phyloP scores from a whole-genome alignment of 2,113 vertebrate species.

The Thryonomys swinderianus region DNA sequence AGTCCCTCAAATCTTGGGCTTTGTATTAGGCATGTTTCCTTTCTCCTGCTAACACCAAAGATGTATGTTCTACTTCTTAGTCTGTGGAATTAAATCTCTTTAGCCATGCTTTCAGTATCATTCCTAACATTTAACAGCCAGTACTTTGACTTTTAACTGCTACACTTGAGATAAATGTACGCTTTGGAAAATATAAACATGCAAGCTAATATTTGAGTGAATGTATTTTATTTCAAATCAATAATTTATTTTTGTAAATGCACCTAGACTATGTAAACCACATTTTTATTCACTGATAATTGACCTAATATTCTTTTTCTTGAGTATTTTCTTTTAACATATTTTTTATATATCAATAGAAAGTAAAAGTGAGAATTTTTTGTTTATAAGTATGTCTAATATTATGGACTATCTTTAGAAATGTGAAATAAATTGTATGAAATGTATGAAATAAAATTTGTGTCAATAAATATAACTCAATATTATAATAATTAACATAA shows the following conservation, averaged over 20 bases:
- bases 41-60: not conserved
- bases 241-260: not conserved
- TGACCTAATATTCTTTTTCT: not conserved
- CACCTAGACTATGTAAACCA: not conserved
- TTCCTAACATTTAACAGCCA: not conserved
- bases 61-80: not conserved
- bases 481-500: not conserved
- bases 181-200: not conserved
- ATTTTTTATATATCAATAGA: constrained; percentile 8
- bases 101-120: not conserved
- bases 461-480: not conserved
- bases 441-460: constrained; percentile 14
- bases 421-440: constrained; percentile 14
- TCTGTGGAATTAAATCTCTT: constrained; percentile 13
- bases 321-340: constrained; percentile 1
- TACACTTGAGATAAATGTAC: not conserved
- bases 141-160: not conserved
- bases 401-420: constrained; percentile 43
- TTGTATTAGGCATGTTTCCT: not conserved
- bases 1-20: not conserved
- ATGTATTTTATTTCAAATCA: constrained; percentile 41
- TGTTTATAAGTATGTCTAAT: constrained; percentile 14
- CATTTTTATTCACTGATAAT: not conserved
- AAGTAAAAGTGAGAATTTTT: not conserved
- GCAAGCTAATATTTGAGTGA: not conserved